A percentile compares a stretch with the other conserved stretches of the same genome.
Conservation (phyloP, 1,140 invertebrate species). For the Penaeus vannamei region DNA sequence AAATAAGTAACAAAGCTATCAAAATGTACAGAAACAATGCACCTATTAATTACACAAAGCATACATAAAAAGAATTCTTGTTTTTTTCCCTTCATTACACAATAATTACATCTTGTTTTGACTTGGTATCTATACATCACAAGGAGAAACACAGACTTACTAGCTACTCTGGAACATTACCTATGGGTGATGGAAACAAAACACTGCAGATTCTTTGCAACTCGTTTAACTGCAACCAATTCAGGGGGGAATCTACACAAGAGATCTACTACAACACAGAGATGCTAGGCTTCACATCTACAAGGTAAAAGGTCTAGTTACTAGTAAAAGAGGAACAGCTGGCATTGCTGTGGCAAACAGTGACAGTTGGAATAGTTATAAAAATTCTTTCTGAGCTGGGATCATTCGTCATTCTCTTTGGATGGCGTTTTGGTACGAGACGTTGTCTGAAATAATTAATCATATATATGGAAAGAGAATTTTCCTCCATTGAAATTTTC, state of each 20-base stretch:
- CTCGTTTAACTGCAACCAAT: constrained; percentile 24
- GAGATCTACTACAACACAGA: constrained; percentile 53
- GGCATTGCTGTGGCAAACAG: constrained; percentile 10
- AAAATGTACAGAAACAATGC: constrained; percentile 63
- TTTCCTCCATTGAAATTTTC: constrained; percentile 1
- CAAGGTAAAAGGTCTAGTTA: constrained; percentile 48
- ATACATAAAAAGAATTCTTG: constrained; percentile 34
- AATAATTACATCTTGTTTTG: constrained; percentile 53
- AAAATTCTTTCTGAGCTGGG: constrained; percentile 13
- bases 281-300: constrained; percentile 54
- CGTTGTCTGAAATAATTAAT: no score
- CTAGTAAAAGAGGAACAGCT: constrained; percentile 44
- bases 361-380: constrained; percentile 21
- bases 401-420: neutral
- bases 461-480: neutral
- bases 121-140: constrained; percentile 61
- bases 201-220: neutral
- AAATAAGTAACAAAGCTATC: constrained; percentile 61
- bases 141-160: constrained; percentile 63
- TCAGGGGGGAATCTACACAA: constrained; percentile 8
- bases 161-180: constrained; percentile 55
- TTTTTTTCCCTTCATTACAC: constrained; percentile 34
- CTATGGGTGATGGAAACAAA: constrained; percentile 39
- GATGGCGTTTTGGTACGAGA: neutral
- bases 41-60: constrained; percentile 56